These are phyloP conservation scores for Paralvinella palmiformis DNA, from an alignment of 1,140 invertebrate genomes.

Conservation along the genomic window DNA sequence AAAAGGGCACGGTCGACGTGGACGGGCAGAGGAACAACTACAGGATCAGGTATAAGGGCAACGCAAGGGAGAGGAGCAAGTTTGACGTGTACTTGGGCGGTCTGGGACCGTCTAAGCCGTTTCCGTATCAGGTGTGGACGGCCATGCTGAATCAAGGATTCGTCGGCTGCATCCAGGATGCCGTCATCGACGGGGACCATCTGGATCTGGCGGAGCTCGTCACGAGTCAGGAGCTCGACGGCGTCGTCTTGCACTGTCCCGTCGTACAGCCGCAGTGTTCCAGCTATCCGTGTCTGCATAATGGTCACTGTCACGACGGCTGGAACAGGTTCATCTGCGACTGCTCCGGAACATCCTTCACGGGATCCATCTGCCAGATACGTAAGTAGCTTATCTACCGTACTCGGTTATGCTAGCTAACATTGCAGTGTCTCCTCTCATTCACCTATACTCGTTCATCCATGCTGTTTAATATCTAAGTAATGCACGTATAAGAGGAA, in stretches of 20 bases:
- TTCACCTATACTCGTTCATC: too few relatives aligned
- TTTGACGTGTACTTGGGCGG: not conserved
- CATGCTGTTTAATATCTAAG: too few relatives aligned
- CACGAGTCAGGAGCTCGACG: conserved; percentile 75
- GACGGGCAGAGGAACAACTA: conserved; percentile 65
- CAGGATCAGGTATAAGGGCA: not conserved
- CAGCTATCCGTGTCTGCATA: conserved; percentile 75
- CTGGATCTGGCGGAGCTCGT: conserved; percentile 86
- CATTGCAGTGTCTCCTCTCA: too few relatives aligned
- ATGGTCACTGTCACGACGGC: conserved; percentile 81
- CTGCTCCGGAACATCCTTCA: conserved; percentile 81
- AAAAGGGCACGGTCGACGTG: conserved; percentile 80
- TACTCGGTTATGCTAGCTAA: too few relatives aligned
- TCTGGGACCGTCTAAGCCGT: not conserved
- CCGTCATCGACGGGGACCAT: conserved; percentile 84
- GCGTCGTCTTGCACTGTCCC: conserved; percentile 32
- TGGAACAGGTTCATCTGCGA: conserved; percentile 97
- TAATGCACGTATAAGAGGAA: too few relatives aligned
- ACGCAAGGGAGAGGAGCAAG: not conserved
- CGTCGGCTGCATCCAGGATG: conserved; percentile 89
- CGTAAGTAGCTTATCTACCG: conserved; percentile 26
- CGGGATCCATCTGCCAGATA: conserved; percentile 60
- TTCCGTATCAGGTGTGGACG: not conserved
- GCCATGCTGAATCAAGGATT: conserved; percentile 64
- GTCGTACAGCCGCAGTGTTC: conserved; percentile 74